phyloP scores from a whole-genome alignment of 1,140 invertebrate species.

The Portunus trituberculatus region DNA sequence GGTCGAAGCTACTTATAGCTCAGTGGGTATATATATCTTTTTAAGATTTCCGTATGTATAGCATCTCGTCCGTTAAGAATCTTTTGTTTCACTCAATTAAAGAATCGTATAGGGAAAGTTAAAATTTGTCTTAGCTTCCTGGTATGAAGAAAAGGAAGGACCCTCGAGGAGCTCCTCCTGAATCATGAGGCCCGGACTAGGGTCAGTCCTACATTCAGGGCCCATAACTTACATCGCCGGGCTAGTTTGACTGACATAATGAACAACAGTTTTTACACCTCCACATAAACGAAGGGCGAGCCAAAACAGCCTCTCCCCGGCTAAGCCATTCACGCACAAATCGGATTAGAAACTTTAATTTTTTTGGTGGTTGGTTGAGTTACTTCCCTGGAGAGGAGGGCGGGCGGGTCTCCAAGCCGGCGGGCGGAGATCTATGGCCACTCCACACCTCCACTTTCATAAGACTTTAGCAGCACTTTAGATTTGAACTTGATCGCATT shows the following conservation, averaged over 20 bases:
- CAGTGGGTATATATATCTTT: not conserved
- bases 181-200: not conserved
- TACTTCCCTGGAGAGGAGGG: slow-evolving; percentile 23
- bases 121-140: not conserved
- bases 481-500: too few species aligned
- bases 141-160: not conserved
- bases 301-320: slow-evolving; percentile 30
- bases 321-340: slow-evolving; percentile 74
- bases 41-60: not conserved
- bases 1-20: not conserved
- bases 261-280: slow-evolving; percentile 67
- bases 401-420: not conserved
- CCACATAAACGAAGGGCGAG: slow-evolving; percentile 54
- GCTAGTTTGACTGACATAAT: slow-evolving; percentile 49
- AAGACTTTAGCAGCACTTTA: too few species aligned
- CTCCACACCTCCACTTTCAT: not conserved
- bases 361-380: slow-evolving; percentile 57
- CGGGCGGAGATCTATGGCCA: not conserved
- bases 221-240: slow-evolving; percentile 38
- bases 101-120: not conserved
- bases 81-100: not conserved
- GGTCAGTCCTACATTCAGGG: not conserved
- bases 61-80: not conserved
- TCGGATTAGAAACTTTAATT: slow-evolving; percentile 70
- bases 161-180: not conserved